These are phyloP conservation scores for Melanerpes formicivorus DNA, from an alignment of 2,113 vertebrate genomes.

Conservation along the genomic window DNA sequence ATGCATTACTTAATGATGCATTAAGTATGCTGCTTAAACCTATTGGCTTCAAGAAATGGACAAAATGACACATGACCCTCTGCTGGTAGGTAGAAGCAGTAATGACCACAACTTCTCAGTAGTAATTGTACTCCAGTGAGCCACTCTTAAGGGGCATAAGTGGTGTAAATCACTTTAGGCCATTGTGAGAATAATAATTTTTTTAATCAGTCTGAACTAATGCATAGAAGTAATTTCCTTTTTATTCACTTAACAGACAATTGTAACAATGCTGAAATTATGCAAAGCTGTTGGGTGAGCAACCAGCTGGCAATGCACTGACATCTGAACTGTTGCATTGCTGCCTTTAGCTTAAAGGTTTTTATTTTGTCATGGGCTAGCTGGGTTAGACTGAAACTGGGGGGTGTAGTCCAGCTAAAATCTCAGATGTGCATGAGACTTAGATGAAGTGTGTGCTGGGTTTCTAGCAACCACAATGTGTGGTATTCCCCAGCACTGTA, in stretches of 20 bases:
- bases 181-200: neutral
- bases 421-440: neutral
- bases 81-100: neutral
- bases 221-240: neutral
- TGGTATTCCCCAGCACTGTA: neutral
- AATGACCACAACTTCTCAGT: neutral
- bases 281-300: neutral
- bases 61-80: neutral
- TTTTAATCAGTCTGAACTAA: neutral
- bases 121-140: neutral
- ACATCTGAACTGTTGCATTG: neutral
- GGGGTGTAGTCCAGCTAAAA: neutral
- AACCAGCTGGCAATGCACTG: rapidly evolving
- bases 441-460: neutral
- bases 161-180: neutral
- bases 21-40: neutral
- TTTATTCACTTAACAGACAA: neutral
- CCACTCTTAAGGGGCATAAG: neutral
- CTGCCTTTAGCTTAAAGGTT: neutral
- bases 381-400: neutral
- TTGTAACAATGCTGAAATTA: neutral
- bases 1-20: neutral
- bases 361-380: neutral
- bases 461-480: neutral
- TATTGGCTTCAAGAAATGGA: neutral